phyloP scores from a whole-genome alignment of 2,888 invertebrate species.

The Caenorhabditis zanzibari region DNA sequence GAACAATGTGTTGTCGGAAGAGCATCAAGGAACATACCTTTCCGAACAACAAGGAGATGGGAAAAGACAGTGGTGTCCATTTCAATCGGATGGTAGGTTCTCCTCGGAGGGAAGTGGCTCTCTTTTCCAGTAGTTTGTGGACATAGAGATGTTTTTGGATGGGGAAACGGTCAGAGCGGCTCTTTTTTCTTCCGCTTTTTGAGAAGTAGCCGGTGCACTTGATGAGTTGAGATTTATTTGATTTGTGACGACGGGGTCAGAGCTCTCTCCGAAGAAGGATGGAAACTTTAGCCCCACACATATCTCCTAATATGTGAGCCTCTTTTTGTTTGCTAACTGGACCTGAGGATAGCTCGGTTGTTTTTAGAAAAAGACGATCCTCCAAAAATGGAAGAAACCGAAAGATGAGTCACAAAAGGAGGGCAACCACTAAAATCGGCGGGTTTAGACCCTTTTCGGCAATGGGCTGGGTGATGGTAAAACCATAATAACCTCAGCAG shows the following conservation, averaged over 20 bases:
- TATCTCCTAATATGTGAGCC: constrained; percentile 37
- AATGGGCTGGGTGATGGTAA: constrained; percentile 47
- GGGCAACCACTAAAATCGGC: constrained; percentile 30
- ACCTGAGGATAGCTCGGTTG: constrained; percentile 36
- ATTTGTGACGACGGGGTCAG: constrained; percentile 47
- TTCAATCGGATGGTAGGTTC: constrained; percentile 26
- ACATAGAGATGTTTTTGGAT: constrained; percentile 50
- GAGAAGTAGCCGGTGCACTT: constrained; percentile 53
- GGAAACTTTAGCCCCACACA: constrained; percentile 34
- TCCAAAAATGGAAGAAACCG: constrained; percentile 2
- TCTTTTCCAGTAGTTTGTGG: constrained; percentile 38
- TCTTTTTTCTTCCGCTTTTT: constrained; percentile 29
- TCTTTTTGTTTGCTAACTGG: constrained; percentile 36
- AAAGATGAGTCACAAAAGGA: constrained; percentile 43
- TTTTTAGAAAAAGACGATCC: constrained; percentile 17
- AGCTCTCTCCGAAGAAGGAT: constrained; percentile 20
- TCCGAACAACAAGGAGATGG: not conserved
- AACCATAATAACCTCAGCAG: constrained; percentile 53
- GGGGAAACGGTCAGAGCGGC: constrained; percentile 24
- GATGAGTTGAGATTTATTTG: constrained; percentile 60
- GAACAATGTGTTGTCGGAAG: constrained; percentile 34
- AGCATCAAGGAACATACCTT: constrained; percentile 30
- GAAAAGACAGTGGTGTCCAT: constrained; percentile 57
- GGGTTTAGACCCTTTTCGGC: constrained; percentile 35
- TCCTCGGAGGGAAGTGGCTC: not conserved